Conservation (phyloP, 2,797 vertebrate species). For the Sebastes minor region DNA sequence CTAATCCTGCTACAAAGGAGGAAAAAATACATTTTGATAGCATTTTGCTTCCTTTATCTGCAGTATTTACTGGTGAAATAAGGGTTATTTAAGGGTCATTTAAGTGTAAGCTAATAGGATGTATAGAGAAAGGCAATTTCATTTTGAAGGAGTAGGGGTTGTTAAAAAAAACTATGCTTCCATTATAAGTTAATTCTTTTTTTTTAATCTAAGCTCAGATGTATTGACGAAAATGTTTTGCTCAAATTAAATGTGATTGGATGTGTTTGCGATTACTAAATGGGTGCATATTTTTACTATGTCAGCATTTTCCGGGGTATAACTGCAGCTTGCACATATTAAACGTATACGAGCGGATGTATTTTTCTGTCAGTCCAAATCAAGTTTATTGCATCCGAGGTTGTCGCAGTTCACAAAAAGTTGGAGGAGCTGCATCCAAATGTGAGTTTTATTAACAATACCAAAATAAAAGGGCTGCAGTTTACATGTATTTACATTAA, state of each 20-base stretch:
- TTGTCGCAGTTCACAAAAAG: not conserved
- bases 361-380: slow-evolving; percentile 15
- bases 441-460: not conserved
- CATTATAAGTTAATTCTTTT: not conserved
- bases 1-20: not conserved
- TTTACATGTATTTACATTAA: slow-evolving; percentile 16
- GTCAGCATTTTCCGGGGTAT: not conserved
- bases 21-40: not conserved
- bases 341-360: not conserved
- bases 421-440: not conserved
- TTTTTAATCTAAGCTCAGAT: not conserved
- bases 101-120: not conserved
- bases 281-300: not conserved
- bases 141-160: not conserved
- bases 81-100: not conserved
- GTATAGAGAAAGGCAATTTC: not conserved
- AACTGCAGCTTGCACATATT: not conserved
- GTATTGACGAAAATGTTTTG: not conserved
- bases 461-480: not conserved
- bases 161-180: not conserved
- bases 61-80: not conserved
- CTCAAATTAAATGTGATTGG: slow-evolving; percentile 1
- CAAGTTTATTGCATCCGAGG: not conserved
- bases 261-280: slow-evolving; percentile 16
- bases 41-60: not conserved